Evolutionary conservation across 2,113 vertebrate species (phyloP).

Genomic region (Hyaena hyaena): DNA sequence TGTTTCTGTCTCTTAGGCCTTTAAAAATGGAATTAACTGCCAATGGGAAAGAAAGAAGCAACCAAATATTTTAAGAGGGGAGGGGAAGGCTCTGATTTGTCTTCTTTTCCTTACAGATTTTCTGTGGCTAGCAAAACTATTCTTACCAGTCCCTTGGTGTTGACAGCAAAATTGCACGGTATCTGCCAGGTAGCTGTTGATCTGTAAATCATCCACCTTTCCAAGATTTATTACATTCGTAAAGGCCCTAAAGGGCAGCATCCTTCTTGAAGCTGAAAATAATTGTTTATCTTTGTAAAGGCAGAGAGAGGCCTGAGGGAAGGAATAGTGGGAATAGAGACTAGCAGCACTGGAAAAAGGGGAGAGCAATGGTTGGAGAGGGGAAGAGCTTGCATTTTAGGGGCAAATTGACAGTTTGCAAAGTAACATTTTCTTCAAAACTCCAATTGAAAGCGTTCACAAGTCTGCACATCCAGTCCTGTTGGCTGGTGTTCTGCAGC

Average conservation of each 20-base stretch:
- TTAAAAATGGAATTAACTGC: conserved; percentile 57
- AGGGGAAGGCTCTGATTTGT: neutral
- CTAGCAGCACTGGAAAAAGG: neutral
- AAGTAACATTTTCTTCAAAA: neutral
- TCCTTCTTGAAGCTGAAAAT: conserved; percentile 58
- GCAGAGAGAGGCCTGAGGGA: neutral
- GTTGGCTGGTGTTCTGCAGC: neutral
- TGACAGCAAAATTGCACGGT: neutral
- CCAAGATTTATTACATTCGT: neutral
- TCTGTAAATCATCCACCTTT: conserved; percentile 36
- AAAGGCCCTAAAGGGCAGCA: neutral
- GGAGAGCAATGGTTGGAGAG: no score
- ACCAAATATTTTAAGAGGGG: neutral
- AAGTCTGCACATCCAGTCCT: neutral
- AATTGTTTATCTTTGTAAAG: conserved; percentile 53
- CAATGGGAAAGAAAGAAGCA: conserved; percentile 40
- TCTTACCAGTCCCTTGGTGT: neutral
- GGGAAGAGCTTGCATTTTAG: neutral
- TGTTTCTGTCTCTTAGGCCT: neutral
- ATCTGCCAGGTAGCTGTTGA: neutral
- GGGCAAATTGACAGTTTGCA: neutral
- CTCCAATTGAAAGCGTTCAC: neutral
- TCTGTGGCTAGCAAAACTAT: conserved; percentile 7
- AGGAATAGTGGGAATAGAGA: neutral
- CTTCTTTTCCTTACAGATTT: conserved; percentile 22